Evolutionary conservation across 2,113 vertebrate genomes (phyloP).

Genomic region (Spea multiplicata): DNA sequence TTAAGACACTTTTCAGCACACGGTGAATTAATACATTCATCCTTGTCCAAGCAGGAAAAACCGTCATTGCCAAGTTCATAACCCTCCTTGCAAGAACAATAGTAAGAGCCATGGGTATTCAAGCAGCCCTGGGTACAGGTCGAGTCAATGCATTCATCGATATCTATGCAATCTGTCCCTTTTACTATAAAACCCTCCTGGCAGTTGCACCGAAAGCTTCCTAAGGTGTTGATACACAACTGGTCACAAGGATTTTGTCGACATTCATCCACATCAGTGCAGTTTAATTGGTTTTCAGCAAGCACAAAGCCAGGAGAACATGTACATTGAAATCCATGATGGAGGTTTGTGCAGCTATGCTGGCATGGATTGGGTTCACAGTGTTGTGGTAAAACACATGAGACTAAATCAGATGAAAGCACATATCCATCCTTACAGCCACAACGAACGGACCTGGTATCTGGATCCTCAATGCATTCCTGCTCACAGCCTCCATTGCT

Average conservation of each 20-base stretch:
- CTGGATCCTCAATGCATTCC: slow-evolving; percentile 52
- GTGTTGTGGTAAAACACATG: slow-evolving; percentile 56
- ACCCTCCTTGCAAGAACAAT: slow-evolving; percentile 56
- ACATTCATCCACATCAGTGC: slow-evolving; percentile 46
- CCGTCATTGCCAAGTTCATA: slow-evolving; percentile 17
- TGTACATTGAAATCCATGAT: slow-evolving; percentile 23
- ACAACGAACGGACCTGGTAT: slow-evolving; percentile 51
- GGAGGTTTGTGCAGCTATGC: slow-evolving; percentile 11
- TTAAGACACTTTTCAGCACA: slow-evolving; percentile 55
- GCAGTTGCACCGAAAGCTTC: slow-evolving; percentile 66
- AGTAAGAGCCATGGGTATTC: slow-evolving; percentile 61
- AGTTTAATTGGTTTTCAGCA: slow-evolving; percentile 19
- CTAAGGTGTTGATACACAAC: slow-evolving; percentile 62
- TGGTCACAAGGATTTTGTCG: slow-evolving; percentile 46
- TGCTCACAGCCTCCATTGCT: slow-evolving; percentile 69
- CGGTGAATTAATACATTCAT: slow-evolving; percentile 48
- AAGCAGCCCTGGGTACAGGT: slow-evolving; percentile 60
- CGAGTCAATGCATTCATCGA: slow-evolving; percentile 57
- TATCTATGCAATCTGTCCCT: slow-evolving; percentile 50
- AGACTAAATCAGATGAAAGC: slow-evolving; percentile 59
- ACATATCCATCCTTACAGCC: slow-evolving; percentile 59
- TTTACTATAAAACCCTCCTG: slow-evolving; percentile 56
- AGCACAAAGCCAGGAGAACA: slow-evolving; percentile 39
- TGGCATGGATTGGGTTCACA: slow-evolving; percentile 63
- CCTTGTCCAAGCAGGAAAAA: slow-evolving; percentile 53